A percentile compares a stretch with the other conserved stretches of the same genome.
Conservation (phyloP, 1,140 invertebrate genomes). For the Diorhabda sublineata region DNA sequence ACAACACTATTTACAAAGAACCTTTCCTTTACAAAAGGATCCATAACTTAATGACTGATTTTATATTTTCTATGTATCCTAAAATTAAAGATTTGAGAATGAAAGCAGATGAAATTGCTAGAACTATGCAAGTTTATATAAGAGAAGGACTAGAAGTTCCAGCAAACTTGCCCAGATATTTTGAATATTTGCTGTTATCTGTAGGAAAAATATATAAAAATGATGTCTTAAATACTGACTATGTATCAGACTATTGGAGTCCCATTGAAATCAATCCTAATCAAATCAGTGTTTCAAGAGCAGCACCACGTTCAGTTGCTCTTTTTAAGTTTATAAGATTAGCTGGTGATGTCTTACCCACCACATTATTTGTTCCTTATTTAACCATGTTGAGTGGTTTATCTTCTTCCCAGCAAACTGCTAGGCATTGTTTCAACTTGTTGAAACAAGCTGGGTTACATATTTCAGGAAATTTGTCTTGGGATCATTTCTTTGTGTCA, state of each 20-base stretch:
- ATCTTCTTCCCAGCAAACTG: slow-evolving; percentile 66
- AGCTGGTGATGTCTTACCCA: slow-evolving; percentile 78
- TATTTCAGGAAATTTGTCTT: slow-evolving; percentile 60
- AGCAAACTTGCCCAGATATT: slow-evolving; percentile 68
- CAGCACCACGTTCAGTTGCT: slow-evolving; percentile 64
- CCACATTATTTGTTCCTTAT: slow-evolving; percentile 81
- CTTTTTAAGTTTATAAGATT: slow-evolving; percentile 88
- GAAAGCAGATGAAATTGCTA: slow-evolving; percentile 83
- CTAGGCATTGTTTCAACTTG: slow-evolving; percentile 80
- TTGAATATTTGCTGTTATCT: slow-evolving; percentile 76
- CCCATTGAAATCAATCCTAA: slow-evolving; percentile 55
- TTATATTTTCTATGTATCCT: slow-evolving; percentile 88
- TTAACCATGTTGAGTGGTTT: slow-evolving; percentile 82
- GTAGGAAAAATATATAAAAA: slow-evolving; percentile 74
- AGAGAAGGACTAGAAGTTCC: slow-evolving; percentile 80
- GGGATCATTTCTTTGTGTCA: slow-evolving; percentile 87
- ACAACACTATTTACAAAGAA: slow-evolving; percentile 65
- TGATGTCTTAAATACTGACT: slow-evolving; percentile 67
- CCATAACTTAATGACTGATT: slow-evolving; percentile 85
- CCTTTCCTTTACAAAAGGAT: slow-evolving; percentile 81
- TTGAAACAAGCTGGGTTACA: slow-evolving; percentile 72
- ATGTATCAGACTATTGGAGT: slow-evolving; percentile 81
- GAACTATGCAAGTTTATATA: slow-evolving; percentile 74
- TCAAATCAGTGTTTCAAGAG: slow-evolving; percentile 39
- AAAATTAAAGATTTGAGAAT: slow-evolving; percentile 81